Evolutionary conservation across 2,888 invertebrate genomes (phyloP).

Genomic region (Fissipunctia ypsillon): DNA sequence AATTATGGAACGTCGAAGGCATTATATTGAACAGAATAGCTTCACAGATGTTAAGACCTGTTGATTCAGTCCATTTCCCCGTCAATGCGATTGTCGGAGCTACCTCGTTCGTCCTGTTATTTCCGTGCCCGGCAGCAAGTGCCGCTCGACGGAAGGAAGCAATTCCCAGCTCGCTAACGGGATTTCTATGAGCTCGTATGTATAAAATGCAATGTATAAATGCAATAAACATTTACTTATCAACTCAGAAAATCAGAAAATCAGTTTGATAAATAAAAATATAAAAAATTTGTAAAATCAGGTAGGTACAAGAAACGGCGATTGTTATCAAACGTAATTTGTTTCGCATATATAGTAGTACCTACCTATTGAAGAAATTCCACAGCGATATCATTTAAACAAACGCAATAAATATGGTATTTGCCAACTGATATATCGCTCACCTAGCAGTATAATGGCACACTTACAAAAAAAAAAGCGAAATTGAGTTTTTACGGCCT

Average conservation of each 20-base stretch:
- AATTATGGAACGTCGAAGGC: slow-evolving; percentile 18
- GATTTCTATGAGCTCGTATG: slow-evolving; percentile 71
- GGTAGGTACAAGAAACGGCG: background rate
- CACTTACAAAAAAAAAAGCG: too few species aligned
- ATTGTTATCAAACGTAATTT: slow-evolving; percentile 51
- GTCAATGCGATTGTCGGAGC: slow-evolving; percentile 82
- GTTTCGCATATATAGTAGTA: slow-evolving; percentile 61
- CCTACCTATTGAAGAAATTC: slow-evolving; percentile 64
- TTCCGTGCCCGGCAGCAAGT: slow-evolving; percentile 81
- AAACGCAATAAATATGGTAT: slow-evolving; percentile 62
- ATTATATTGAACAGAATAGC: slow-evolving; percentile 66
- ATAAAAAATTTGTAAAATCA: slow-evolving; percentile 23
- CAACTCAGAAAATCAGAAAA: slow-evolving; percentile 1
- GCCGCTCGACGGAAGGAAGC: slow-evolving; percentile 85
- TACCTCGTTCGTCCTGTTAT: slow-evolving; percentile 85
- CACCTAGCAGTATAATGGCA: too few species aligned
- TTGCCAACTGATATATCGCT: slow-evolving; percentile 58
- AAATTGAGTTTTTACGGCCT: too few species aligned
- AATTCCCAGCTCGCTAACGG: slow-evolving; percentile 84
- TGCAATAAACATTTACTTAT: slow-evolving; percentile 5
- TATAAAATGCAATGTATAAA: slow-evolving; percentile 22
- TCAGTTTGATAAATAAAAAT: slow-evolving; percentile 26
- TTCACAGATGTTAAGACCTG: slow-evolving; percentile 77
- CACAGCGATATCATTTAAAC: slow-evolving; percentile 66
- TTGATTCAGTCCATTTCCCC: slow-evolving; percentile 87